Evolutionary conservation across 1,140 invertebrate genomes (phyloP).

Genomic region (Drosophila pseudoananassae): DNA sequence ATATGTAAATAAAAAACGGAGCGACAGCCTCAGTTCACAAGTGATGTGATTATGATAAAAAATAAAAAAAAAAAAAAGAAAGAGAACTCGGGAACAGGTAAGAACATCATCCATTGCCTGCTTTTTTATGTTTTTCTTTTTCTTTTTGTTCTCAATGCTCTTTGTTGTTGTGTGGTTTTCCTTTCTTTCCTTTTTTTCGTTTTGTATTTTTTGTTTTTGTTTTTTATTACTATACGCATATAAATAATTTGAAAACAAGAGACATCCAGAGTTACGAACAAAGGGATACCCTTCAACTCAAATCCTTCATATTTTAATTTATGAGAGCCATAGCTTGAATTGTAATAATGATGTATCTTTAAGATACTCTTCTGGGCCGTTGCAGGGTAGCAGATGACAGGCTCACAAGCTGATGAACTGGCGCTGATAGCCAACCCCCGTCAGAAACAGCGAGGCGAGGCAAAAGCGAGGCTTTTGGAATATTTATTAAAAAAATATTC

Average conservation of each 20-base stretch:
- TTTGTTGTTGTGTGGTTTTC: conserved; percentile 21
- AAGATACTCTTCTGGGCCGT: not conserved
- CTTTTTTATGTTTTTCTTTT: conserved; percentile 34
- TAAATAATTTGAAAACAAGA: conserved; percentile 49
- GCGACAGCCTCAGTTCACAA: conserved; percentile 55
- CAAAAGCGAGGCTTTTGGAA: too few species aligned
- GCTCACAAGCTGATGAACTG: conserved; percentile 56
- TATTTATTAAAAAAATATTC: too few species aligned
- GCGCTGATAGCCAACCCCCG: conserved; percentile 43
- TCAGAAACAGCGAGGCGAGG: conserved; percentile 19
- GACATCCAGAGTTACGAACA: not conserved
- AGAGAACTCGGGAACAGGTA: conserved; percentile 59
- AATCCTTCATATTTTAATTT: not conserved
- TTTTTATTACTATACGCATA: conserved; percentile 31
- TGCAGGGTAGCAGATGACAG: conserved; percentile 22
- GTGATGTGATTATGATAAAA: conserved; percentile 75
- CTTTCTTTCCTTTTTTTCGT: conserved; percentile 3
- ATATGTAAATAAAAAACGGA: conserved; percentile 3
- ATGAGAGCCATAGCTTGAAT: not conserved
- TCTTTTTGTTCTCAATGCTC: conserved; percentile 13
- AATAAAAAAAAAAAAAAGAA: conserved; percentile 17
- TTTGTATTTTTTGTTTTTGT: not conserved
- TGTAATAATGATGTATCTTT: not conserved
- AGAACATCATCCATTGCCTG: conserved; percentile 55
- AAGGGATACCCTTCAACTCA: not conserved